Conservation (phyloP, 2,888 invertebrate species). For the Ichneumoninae sp. region DNA sequence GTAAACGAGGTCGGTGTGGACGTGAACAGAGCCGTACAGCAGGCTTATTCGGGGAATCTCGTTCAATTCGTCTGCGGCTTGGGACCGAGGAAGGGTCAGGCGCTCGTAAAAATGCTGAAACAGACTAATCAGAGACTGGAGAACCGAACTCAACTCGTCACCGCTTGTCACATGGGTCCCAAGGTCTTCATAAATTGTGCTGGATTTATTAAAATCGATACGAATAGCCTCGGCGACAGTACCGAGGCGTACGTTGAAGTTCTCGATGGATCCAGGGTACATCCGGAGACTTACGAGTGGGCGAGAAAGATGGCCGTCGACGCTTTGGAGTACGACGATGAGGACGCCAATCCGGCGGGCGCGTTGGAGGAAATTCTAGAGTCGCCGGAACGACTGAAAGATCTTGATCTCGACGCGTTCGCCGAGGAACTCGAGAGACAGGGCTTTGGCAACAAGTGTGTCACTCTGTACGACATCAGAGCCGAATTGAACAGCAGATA, state of each 20-base stretch:
- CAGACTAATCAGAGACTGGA: constrained; percentile 96
- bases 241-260: constrained; percentile 98
- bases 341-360: constrained; percentile 97
- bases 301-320: constrained; percentile 99
- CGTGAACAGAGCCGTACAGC: constrained; percentile 96
- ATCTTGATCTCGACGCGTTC: constrained; percentile 98
- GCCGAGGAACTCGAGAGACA: constrained; percentile 98
- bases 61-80: constrained; percentile 99
- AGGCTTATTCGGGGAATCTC: constrained; percentile 93
- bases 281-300: constrained; percentile 99
- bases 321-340: constrained; percentile 98
- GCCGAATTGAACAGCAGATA: constrained; percentile 92
- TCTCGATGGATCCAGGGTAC: constrained; percentile 98
- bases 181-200: constrained; percentile 99
- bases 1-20: constrained; percentile 99
- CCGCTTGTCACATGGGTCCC: constrained; percentile 98
- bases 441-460: constrained; percentile 94
- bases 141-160: constrained; percentile 97
- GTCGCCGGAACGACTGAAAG: constrained; percentile 96
- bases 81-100: constrained; percentile 97
- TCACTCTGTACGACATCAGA: constrained; percentile 90
- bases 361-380: constrained; percentile 99
- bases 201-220: constrained; percentile 99
- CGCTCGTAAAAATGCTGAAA: constrained; percentile 93
- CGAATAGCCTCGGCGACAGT: constrained; percentile 96